phyloP scores from a whole-genome alignment of 2,888 invertebrate species.

The Sphecodes monilicornis region DNA sequence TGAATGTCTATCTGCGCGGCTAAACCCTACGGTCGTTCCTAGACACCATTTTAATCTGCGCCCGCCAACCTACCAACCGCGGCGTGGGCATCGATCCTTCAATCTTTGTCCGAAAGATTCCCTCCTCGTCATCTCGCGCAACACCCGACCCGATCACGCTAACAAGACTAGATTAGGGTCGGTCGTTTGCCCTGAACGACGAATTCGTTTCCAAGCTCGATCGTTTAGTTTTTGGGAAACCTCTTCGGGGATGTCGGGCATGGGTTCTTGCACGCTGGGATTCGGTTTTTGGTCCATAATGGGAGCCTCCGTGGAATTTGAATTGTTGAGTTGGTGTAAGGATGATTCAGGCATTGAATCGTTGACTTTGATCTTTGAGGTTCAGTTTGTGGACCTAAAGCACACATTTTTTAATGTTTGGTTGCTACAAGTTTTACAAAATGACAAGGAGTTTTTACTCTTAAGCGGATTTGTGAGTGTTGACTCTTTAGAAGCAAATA shows the following conservation, averaged over 20 bases:
- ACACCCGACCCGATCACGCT: constrained; percentile 30
- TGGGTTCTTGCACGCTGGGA: background rate
- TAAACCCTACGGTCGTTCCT: constrained; percentile 45
- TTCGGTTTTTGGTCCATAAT: background rate
- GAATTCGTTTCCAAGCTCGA: background rate
- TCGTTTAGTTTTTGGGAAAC: background rate
- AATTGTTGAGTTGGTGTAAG: background rate
- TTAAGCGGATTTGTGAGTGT: no score
- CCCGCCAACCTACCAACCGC: constrained; percentile 22
- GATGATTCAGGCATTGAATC: background rate
- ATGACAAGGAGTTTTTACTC: no score
- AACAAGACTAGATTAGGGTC: constrained; percentile 27
- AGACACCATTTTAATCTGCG: constrained; percentile 65
- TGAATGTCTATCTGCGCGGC: constrained; percentile 45
- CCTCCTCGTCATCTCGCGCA: constrained; percentile 24
- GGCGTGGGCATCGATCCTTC: constrained; percentile 43
- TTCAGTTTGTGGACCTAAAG: background rate
- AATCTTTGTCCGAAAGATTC: constrained; percentile 63
- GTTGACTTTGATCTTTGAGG: background rate
- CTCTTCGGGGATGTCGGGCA: background rate
- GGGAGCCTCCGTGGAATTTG: background rate
- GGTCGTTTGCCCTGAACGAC: background rate
- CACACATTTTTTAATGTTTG: no score
- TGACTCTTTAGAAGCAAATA: no score
- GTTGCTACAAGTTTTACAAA: no score